phyloP scores from a whole-genome alignment of 1,140 invertebrate species.

The Streblospio benedicti region DNA sequence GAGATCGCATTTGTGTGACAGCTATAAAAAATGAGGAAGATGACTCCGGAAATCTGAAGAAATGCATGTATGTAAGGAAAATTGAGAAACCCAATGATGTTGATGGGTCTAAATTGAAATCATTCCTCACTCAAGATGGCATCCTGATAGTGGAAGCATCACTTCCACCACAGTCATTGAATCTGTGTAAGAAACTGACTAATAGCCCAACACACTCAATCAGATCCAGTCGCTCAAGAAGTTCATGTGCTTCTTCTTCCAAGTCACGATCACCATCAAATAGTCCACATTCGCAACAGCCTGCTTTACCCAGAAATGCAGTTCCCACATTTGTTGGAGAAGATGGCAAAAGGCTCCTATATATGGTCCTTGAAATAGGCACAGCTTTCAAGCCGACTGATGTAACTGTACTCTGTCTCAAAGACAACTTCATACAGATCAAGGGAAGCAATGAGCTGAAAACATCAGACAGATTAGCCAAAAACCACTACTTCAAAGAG shows the following conservation, averaged over 20 bases:
- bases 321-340: conserved; percentile 15
- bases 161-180: conserved; percentile 3
- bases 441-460: conserved; percentile 17
- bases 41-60: neutral
- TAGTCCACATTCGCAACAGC: neutral
- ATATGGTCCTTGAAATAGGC: conserved; percentile 15
- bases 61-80: conserved; percentile 6
- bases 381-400: conserved; percentile 17
- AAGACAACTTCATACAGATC: conserved; percentile 17
- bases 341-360: too few species aligned
- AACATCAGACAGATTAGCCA: conserved; percentile 13
- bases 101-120: conserved; percentile 13
- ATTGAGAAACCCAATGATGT: conserved; percentile 16
- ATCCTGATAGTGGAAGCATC: conserved; percentile 14
- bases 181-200: conserved; percentile 14
- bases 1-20: conserved; percentile 3
- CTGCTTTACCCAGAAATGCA: conserved; percentile 10
- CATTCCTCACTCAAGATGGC: conserved; percentile 13
- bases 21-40: conserved; percentile 9
- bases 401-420: conserved; percentile 15
- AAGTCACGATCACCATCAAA: neutral
- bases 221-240: neutral
- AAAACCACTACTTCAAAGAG: conserved; percentile 16
- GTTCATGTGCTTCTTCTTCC: too few species aligned
- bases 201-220: conserved; percentile 14